These are phyloP conservation scores for Pseudomyrmex sp. DNA, from an alignment of 1,140 invertebrate genomes.

Conservation along the genomic window DNA sequence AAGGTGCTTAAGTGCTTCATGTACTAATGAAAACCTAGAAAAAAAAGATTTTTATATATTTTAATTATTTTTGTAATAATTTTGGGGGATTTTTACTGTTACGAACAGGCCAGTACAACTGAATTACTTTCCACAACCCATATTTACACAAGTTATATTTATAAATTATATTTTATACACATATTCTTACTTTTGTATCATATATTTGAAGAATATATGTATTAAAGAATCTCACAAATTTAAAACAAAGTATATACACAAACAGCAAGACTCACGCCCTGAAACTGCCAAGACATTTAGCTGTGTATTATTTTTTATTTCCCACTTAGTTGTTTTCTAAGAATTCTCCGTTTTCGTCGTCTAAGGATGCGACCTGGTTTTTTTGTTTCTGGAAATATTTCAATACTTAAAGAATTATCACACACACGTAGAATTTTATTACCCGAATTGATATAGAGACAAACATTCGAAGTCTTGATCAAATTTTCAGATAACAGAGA, in stretches of 20 bases:
- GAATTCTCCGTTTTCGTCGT: conserved; percentile 51
- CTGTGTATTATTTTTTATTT: neutral
- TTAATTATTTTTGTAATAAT: conserved; percentile 41
- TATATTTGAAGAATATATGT: conserved; percentile 6
- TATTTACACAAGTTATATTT: conserved; percentile 7
- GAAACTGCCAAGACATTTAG: neutral
- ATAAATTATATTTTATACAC: conserved; percentile 46
- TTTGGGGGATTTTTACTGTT: conserved; percentile 38
- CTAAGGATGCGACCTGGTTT: too few relatives aligned
- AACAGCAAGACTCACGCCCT: neutral
- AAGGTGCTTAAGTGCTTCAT: neutral
- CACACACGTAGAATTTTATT: neutral
- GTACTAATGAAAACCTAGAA: conserved; percentile 12
- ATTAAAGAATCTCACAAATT: conserved; percentile 20
- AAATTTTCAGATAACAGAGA: neutral
- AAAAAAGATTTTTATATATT: neutral
- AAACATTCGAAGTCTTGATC: neutral
- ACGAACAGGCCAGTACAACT: conserved; percentile 5
- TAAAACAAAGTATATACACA: neutral
- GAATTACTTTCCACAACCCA: neutral
- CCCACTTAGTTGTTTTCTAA: conserved; percentile 15
- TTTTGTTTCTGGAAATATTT: neutral
- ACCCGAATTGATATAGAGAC: too few relatives aligned
- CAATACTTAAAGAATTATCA: conserved; percentile 10
- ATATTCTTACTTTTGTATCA: conserved; percentile 30